Conservation (phyloP, 2,113 vertebrate genomes). For the Pseudopipra pipra region DNA sequence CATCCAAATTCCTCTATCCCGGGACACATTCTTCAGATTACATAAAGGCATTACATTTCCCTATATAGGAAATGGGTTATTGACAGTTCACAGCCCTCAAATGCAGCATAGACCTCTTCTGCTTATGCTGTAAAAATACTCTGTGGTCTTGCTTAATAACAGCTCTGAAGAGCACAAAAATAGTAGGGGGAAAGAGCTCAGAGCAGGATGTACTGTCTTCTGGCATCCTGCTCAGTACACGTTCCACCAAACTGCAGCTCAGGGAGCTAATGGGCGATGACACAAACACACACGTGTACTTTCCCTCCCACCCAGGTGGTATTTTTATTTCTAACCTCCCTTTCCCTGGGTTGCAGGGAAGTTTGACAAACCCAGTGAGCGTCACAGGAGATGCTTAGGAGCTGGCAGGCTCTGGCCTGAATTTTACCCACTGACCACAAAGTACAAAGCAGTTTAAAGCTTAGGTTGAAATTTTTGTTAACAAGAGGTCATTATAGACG, state of each 20-base stretch:
- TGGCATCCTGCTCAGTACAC: background rate
- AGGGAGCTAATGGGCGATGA: background rate
- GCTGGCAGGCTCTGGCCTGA: background rate
- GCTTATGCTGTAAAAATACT: slow-evolving; percentile 37
- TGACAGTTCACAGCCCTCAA: background rate
- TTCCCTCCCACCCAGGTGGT: background rate
- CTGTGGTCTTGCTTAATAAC: slow-evolving; percentile 49
- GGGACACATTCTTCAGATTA: background rate
- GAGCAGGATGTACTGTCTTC: slow-evolving; percentile 45
- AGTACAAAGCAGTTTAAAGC: background rate
- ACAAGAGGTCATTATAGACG: accelerated
- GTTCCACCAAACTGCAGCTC: background rate
- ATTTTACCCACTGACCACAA: background rate
- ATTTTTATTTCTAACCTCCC: slow-evolving; percentile 4
- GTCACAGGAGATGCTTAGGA: accelerated
- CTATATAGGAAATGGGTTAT: background rate
- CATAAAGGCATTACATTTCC: background rate
- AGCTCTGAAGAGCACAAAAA: slow-evolving; percentile 49
- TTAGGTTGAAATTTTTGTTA: background rate
- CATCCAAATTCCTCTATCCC: slow-evolving; percentile 16
- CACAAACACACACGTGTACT: background rate
- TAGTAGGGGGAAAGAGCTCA: background rate
- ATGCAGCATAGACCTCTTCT: background rate
- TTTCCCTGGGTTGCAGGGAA: background rate
- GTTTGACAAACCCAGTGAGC: background rate